Percentiles rank a stretch among this genome's conserved stretches.
These are phyloP conservation scores for Vulpes ferrilata DNA, from an alignment of 2,113 vertebrate species.

Conservation along the genomic window DNA sequence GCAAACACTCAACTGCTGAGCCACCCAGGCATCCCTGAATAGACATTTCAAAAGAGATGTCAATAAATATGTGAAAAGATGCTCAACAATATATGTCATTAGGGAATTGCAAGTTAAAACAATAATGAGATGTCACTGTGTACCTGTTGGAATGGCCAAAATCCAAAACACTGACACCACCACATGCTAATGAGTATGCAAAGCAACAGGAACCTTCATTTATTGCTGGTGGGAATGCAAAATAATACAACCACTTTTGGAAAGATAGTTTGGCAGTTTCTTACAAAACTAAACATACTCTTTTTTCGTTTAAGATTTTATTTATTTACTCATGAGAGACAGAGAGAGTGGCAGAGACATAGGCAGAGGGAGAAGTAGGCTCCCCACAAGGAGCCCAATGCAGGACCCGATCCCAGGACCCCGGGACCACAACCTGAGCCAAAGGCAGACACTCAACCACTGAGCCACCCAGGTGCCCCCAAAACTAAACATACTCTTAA, in stretches of 20 bases:
- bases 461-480: too few relatives aligned
- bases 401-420: too few relatives aligned
- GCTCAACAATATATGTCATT: background rate
- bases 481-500: background rate
- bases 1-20: too few relatives aligned
- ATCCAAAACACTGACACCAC: background rate
- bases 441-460: too few relatives aligned
- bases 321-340: too few relatives aligned
- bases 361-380: too few relatives aligned
- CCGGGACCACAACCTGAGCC: too few relatives aligned
- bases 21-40: background rate
- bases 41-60: background rate
- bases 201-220: background rate
- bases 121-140: background rate
- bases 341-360: too few relatives aligned
- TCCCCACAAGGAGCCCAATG: too few relatives aligned
- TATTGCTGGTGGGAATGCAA: background rate
- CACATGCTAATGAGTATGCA: too few relatives aligned
- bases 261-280: background rate
- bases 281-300: background rate
- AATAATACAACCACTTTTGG: background rate
- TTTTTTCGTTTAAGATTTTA: background rate
- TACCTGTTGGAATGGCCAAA: background rate
- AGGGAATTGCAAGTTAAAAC: background rate
- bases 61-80: background rate